These are phyloP conservation scores for Pinna nobilis DNA, from an alignment of 1,140 invertebrate genomes.

Conservation along the genomic window DNA sequence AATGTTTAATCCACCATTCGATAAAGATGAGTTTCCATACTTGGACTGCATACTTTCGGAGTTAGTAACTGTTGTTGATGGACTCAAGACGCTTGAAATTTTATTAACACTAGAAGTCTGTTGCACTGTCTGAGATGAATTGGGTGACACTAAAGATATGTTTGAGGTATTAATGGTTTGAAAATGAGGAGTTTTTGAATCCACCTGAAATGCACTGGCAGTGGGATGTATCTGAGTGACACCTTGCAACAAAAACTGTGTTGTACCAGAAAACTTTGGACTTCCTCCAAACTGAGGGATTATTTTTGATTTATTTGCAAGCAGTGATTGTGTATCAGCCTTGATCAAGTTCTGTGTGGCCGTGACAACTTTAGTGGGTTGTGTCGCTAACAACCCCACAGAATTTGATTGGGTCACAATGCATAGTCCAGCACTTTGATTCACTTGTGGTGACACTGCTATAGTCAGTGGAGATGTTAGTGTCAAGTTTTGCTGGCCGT, in stretches of 20 bases:
- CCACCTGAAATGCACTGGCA: slow-evolving; percentile 26
- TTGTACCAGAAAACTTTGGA: slow-evolving; percentile 41
- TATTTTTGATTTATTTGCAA: slow-evolving; percentile 22
- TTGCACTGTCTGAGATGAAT: background rate
- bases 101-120: background rate
- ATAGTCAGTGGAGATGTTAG: background rate
- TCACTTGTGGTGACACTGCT: slow-evolving; percentile 3
- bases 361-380: slow-evolving; percentile 5
- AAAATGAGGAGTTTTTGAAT: slow-evolving; percentile 41
- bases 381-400: background rate
- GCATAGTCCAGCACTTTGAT: slow-evolving; percentile 4
- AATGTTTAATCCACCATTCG: slow-evolving; percentile 1
- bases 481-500: background rate
- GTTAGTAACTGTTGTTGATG: background rate
- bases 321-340: background rate
- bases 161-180: slow-evolving; percentile 30
- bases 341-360: slow-evolving; percentile 11
- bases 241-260: slow-evolving; percentile 54
- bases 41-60: background rate
- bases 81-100: slow-evolving; percentile 8
- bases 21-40: background rate
- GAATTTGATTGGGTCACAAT: slow-evolving; percentile 12
- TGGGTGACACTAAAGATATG: slow-evolving; percentile 14
- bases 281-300: slow-evolving; percentile 43
- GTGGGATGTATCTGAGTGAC: slow-evolving; percentile 47